These are phyloP conservation scores for Idaea straminata DNA, from an alignment of 2,888 invertebrate species.

Conservation along the genomic window DNA sequence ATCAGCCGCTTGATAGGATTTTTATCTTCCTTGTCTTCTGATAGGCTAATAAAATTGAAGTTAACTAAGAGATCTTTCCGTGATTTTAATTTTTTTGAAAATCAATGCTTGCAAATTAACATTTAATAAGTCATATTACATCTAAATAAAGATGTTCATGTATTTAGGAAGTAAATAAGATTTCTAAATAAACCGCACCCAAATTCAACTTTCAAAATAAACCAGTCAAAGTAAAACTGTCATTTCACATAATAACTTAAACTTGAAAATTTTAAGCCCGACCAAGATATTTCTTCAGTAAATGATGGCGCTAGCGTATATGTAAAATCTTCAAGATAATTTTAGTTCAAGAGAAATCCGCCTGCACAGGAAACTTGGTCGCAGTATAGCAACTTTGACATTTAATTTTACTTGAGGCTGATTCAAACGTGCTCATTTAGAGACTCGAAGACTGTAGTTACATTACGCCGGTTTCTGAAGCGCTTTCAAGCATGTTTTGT, in stretches of 20 bases:
- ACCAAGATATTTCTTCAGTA: neutral
- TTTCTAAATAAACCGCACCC: neutral
- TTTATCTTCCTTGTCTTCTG: too few relatives aligned
- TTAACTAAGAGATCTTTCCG: too few relatives aligned
- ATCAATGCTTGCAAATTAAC: too few relatives aligned
- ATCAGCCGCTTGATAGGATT: too few relatives aligned
- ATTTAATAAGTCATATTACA: too few relatives aligned
- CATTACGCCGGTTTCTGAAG: neutral
- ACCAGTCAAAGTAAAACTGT: slow-evolving; percentile 1
- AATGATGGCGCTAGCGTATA: neutral
- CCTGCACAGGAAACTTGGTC: neutral
- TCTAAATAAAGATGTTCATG: neutral
- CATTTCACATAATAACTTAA: neutral
- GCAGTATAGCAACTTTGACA: neutral
- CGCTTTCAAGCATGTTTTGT: slow-evolving; percentile 32
- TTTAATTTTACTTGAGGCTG: neutral
- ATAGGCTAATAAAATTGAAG: too few relatives aligned
- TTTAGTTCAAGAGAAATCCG: neutral
- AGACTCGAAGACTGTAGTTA: neutral
- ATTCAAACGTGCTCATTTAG: neutral
- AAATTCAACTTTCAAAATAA: neutral
- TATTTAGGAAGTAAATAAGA: neutral
- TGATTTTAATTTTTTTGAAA: too few relatives aligned
- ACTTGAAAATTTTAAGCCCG: neutral
- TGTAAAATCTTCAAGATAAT: neutral